Conservation (phyloP, 2,888 invertebrate genomes). For the Sacculina carcini region DNA sequence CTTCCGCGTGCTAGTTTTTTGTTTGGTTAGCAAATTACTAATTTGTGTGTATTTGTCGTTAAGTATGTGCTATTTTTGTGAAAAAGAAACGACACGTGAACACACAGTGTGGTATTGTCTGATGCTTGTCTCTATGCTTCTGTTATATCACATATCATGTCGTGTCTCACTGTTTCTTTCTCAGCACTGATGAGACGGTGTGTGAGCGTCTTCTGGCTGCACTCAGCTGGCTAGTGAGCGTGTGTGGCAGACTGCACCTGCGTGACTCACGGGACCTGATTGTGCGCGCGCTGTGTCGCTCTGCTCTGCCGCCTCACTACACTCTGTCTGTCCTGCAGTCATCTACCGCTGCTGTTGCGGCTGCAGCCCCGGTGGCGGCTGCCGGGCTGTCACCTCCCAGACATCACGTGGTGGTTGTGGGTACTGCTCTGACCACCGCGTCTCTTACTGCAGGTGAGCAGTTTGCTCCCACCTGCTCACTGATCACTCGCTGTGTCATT, state of each 20-base stretch:
- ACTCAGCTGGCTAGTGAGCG: constrained; percentile 62
- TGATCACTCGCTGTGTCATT: too few species aligned
- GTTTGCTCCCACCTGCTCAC: background rate
- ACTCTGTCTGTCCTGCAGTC: constrained; percentile 49
- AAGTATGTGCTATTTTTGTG: too few species aligned
- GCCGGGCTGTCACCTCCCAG: constrained; percentile 19
- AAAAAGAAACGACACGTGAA: too few species aligned
- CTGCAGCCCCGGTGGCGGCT: constrained; percentile 1
- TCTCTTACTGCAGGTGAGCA: constrained; percentile 37
- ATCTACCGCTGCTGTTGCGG: constrained; percentile 5
- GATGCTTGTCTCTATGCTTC: background rate
- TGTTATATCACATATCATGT: constrained; percentile 5
- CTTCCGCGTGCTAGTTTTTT: too few species aligned
- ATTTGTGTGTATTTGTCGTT: too few species aligned
- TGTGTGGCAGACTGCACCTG: constrained; percentile 58
- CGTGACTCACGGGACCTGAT: constrained; percentile 68
- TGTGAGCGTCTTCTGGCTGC: constrained; percentile 75
- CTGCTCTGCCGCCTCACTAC: constrained; percentile 86
- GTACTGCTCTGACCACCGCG: constrained; percentile 70
- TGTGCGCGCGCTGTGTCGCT: constrained; percentile 77
- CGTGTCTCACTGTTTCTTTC: too few species aligned
- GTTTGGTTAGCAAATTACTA: too few species aligned
- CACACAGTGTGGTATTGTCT: background rate
- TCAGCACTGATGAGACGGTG: constrained; percentile 64
- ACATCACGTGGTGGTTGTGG: constrained; percentile 90